Percentiles rank a stretch among this genome's conserved stretches.
Conservation (phyloP, 2,888 invertebrate species). For the Opisthograptis luteolata region DNA sequence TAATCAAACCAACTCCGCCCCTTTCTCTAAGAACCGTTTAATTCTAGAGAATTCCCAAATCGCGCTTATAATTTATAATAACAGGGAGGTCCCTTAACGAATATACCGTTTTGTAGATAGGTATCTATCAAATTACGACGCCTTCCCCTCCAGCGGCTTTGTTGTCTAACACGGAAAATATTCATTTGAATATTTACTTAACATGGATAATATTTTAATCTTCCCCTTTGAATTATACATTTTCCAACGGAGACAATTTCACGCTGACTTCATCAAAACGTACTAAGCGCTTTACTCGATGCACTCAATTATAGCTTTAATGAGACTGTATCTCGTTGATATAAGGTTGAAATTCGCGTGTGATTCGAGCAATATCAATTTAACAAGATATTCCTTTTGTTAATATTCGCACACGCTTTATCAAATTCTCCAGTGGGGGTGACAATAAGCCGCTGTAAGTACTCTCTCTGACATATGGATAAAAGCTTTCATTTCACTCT, state of each 20-base stretch:
- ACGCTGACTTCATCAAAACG: conserved; percentile 67
- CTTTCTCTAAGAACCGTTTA: conserved; percentile 68
- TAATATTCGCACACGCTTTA: conserved; percentile 85
- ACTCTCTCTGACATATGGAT: conserved; percentile 84
- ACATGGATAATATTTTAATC: conserved; percentile 86
- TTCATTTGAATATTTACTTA: conserved; percentile 86
- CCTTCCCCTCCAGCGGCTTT: conserved; percentile 75
- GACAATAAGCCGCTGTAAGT: conserved; percentile 85
- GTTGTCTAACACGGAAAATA: conserved; percentile 85
- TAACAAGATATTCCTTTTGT: conserved; percentile 85
- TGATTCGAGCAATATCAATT: conserved; percentile 74
- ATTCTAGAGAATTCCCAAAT: conserved; percentile 76
- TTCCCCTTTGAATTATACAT: conserved; percentile 85
- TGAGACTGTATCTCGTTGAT: conserved; percentile 29
- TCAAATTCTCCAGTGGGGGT: conserved; percentile 85
- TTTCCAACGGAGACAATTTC: conserved; percentile 84
- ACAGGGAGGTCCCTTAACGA: conserved; percentile 79
- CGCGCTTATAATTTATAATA: conserved; percentile 82
- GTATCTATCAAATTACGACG: conserved; percentile 82
- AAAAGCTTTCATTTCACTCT: conserved; percentile 84
- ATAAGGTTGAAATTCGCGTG: conserved; percentile 61
- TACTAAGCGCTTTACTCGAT: conserved; percentile 52
- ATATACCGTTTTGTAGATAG: conserved; percentile 82
- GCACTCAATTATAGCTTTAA: conserved; percentile 58
- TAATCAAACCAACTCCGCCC: conserved; percentile 51